Conservation (phyloP, 2,113 vertebrate genomes). For the Gasterosteus nipponicus region DNA sequence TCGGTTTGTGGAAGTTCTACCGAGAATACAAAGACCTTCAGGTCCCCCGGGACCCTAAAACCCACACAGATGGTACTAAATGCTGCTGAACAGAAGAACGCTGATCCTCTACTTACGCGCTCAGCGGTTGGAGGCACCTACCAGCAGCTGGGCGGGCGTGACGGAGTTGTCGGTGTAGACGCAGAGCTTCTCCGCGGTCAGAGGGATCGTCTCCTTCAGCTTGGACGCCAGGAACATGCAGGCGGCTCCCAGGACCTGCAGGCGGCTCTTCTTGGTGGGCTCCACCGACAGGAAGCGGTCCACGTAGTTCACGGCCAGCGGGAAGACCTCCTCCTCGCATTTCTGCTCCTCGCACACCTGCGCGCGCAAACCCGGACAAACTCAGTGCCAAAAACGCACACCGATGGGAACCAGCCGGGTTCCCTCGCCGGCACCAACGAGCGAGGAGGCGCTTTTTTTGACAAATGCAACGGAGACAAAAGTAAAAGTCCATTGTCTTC, state of each 20-base stretch:
- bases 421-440: no score
- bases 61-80: background rate
- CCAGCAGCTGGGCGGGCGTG: slow-evolving; percentile 90
- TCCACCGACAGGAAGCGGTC: slow-evolving; percentile 94
- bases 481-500: no score
- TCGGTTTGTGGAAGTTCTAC: no score
- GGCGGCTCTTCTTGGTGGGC: slow-evolving; percentile 87
- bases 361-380: slow-evolving; percentile 16
- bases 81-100: no score
- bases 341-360: slow-evolving; percentile 96
- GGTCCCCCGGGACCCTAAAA: background rate
- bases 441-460: no score
- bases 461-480: no score
- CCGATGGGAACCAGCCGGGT: no score
- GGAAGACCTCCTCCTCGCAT: slow-evolving; percentile 96
- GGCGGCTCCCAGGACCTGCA: slow-evolving; percentile 92
- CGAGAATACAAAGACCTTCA: background rate
- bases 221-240: slow-evolving; percentile 98
- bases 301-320: slow-evolving; percentile 96
- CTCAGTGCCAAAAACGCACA: no score
- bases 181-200: slow-evolving; percentile 93
- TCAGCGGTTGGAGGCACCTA: slow-evolving; percentile 64
- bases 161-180: slow-evolving; percentile 96
- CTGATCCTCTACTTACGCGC: no score
- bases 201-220: slow-evolving; percentile 95